Evolutionary conservation across 2,113 vertebrate species (phyloP).

Genomic region (Conger conger): DNA sequence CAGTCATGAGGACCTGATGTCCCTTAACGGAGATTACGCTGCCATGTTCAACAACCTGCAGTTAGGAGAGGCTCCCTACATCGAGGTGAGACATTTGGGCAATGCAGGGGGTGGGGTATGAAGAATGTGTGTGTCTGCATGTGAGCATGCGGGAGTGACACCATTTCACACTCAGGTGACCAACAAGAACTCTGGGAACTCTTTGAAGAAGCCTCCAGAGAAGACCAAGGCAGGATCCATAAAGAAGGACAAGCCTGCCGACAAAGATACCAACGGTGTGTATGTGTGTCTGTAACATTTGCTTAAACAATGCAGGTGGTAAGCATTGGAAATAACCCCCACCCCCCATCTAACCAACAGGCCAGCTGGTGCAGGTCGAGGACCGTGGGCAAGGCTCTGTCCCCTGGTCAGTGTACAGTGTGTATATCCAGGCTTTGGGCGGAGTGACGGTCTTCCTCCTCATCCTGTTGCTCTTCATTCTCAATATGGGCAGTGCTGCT

Average conservation of each 20-base stretch:
- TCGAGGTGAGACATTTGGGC: conserved; percentile 70
- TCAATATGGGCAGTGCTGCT: conserved; percentile 87
- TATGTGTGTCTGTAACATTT: not conserved
- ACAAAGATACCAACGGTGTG: conserved; percentile 80
- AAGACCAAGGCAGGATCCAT: conserved; percentile 81
- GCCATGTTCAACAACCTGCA: conserved; percentile 89
- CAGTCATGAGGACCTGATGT: conserved; percentile 86
- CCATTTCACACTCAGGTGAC: conserved; percentile 68
- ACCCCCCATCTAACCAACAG: conserved; percentile 49
- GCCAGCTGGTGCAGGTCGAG: conserved; percentile 78
- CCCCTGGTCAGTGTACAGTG: conserved; percentile 80
- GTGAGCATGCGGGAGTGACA: not conserved
- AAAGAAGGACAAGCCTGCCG: conserved; percentile 81
- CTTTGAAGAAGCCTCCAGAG: conserved; percentile 82
- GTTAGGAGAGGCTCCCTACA: conserved; percentile 82
- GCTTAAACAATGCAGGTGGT: not conserved
- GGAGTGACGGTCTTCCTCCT: conserved; percentile 80
- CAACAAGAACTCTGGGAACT: conserved; percentile 76
- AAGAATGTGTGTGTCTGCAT: not conserved
- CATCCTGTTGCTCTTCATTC: conserved; percentile 81
- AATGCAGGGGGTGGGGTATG: not conserved
- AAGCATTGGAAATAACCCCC: not conserved
- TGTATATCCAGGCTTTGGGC: conserved; percentile 84
- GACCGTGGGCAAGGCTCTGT: conserved; percentile 85
- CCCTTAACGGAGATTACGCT: conserved; percentile 85